phyloP scores from a whole-genome alignment of 2,113 vertebrate species.

The Rostratula benghalensis region DNA sequence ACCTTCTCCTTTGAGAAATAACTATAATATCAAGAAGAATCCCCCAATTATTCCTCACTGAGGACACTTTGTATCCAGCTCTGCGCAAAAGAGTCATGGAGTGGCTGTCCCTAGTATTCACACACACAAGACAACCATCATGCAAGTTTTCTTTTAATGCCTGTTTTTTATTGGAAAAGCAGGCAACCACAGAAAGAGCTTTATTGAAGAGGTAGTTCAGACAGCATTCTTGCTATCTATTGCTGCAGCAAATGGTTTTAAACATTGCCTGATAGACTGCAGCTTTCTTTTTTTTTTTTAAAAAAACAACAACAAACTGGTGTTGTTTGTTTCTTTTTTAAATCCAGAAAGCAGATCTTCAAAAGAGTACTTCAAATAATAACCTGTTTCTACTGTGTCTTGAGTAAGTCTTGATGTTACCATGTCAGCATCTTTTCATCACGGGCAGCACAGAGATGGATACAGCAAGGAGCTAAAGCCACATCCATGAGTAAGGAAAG shows the following conservation, averaged over 20 bases:
- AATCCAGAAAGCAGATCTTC: not conserved
- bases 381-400: not conserved
- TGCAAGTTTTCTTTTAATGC: not conserved
- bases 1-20: not conserved
- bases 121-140: not conserved
- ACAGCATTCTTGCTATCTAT: rapidly evolving
- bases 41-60: not conserved
- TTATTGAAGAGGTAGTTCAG: not conserved
- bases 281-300: not conserved
- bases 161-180: not conserved
- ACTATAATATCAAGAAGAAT: not conserved
- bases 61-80: not conserved
- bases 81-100: not conserved
- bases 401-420: not conserved
- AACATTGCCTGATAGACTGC: rapidly evolving
- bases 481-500: not conserved
- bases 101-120: not conserved
- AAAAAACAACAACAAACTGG: not conserved
- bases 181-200: not conserved
- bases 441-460: not conserved
- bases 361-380: not conserved
- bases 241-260: not conserved
- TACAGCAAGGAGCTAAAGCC: not conserved
- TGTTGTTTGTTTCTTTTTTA: not conserved
- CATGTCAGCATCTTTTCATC: not conserved